Evolutionary conservation across 2,888 invertebrate species (phyloP).

Genomic region (Bellardia bayeri): DNA sequence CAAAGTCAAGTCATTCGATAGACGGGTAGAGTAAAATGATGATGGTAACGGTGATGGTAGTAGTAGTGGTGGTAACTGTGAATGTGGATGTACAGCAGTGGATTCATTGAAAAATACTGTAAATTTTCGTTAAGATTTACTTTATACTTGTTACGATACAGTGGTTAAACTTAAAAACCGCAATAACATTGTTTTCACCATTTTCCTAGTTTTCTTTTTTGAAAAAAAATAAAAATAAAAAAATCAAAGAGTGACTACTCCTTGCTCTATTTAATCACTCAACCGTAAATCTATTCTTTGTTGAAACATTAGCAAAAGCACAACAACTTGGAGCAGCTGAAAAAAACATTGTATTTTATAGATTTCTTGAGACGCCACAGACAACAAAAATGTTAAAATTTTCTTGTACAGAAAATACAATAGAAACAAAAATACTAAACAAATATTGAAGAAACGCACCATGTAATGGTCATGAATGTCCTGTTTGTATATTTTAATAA

Average conservation of each 20-base stretch:
- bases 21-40: slow-evolving; percentile 8
- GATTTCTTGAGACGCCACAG: slow-evolving; percentile 57
- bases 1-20: slow-evolving; percentile 69
- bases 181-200: slow-evolving; percentile 64
- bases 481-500: slow-evolving; percentile 37
- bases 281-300: slow-evolving; percentile 81
- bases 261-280: slow-evolving; percentile 81
- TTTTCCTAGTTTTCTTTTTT: slow-evolving; percentile 35
- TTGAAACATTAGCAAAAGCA: slow-evolving; percentile 49
- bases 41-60: slow-evolving; percentile 5
- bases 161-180: slow-evolving; percentile 66
- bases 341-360: slow-evolving; percentile 20
- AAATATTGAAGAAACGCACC: slow-evolving; percentile 38
- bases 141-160: slow-evolving; percentile 54
- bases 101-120: slow-evolving; percentile 24
- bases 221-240: slow-evolving; percentile 7
- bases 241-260: slow-evolving; percentile 55
- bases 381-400: slow-evolving; percentile 30
- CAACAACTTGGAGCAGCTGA: slow-evolving; percentile 24
- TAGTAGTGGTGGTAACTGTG: slow-evolving; percentile 57
- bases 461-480: slow-evolving; percentile 58
- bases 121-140: slow-evolving; percentile 55
- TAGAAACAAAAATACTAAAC: background rate
- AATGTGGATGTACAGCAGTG: slow-evolving; percentile 68
- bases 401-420: slow-evolving; percentile 5